A percentile compares a stretch with the other conserved stretches of the same genome.
Evolutionary conservation across 1,140 invertebrate species (phyloP).

Genomic region (Zeugodacus cucurbitae): DNA sequence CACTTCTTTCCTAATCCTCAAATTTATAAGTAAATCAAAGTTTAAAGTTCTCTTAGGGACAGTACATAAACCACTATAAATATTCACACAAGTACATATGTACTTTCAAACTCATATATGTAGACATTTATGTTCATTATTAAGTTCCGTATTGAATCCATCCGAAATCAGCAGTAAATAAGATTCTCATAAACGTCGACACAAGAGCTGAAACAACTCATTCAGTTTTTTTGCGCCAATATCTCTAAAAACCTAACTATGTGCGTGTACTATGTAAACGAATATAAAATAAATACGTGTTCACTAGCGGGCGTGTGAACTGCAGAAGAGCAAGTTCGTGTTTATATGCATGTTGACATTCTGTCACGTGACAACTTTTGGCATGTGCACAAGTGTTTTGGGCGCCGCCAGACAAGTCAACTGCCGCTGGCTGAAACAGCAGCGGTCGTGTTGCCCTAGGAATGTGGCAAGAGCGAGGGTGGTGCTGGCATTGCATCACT

Average conservation of each 20-base stretch:
- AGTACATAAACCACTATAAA: too few relatives aligned
- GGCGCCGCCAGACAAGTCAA: neutral
- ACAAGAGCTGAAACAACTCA: neutral
- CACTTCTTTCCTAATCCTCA: too few relatives aligned
- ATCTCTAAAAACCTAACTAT: too few relatives aligned
- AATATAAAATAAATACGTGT: neutral
- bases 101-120: neutral
- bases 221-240: neutral
- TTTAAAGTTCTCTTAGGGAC: too few relatives aligned
- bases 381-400: neutral
- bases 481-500: neutral
- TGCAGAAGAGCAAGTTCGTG: neutral
- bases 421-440: neutral
- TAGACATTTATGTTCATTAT: neutral
- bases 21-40: too few relatives aligned
- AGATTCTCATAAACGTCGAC: neutral
- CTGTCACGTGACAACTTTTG: slow-evolving; percentile 4
- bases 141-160: neutral
- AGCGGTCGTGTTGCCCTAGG: neutral
- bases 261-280: neutral
- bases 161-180: neutral
- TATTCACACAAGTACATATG: neutral
- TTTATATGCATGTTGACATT: neutral
- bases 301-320: neutral
- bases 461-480: neutral